Evolutionary conservation across 2,797 vertebrate genomes (phyloP).

Genomic region (Zalophus californianus): DNA sequence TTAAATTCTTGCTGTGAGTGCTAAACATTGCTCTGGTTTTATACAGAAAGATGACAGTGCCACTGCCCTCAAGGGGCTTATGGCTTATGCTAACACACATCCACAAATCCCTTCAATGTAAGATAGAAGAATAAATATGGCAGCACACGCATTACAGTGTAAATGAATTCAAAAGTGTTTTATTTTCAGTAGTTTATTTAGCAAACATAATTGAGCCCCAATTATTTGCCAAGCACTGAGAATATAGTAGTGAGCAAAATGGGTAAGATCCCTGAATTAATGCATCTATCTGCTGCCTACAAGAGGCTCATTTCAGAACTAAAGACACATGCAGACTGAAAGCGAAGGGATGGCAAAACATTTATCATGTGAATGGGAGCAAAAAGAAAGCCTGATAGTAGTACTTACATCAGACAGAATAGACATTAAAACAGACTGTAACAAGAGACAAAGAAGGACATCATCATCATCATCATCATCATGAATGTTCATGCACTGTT

Average conservation of each 20-base stretch:
- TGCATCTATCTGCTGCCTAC: background rate
- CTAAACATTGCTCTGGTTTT: background rate
- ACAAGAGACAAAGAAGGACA: background rate
- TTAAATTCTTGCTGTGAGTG: background rate
- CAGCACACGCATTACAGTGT: background rate
- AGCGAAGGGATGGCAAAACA: background rate
- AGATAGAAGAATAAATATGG: background rate
- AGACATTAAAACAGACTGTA: background rate
- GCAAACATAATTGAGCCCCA: background rate
- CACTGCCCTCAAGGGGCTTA: background rate
- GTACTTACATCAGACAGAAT: background rate
- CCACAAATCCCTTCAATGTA: background rate
- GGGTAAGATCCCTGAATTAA: background rate
- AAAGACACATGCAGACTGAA: background rate
- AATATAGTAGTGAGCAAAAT: background rate
- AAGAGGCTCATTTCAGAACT: background rate
- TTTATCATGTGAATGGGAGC: background rate
- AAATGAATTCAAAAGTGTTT: background rate
- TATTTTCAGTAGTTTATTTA: background rate
- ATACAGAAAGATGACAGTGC: background rate
- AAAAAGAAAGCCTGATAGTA: background rate
- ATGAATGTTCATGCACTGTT: background rate
- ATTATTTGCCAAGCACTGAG: background rate
- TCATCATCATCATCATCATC: too few relatives aligned
- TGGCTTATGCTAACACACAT: background rate